Evolutionary conservation across 2,797 vertebrate genomes (phyloP), one percentile per base, ranked within the genome.

Genomic region (Sparidentex hasta): DNA sequence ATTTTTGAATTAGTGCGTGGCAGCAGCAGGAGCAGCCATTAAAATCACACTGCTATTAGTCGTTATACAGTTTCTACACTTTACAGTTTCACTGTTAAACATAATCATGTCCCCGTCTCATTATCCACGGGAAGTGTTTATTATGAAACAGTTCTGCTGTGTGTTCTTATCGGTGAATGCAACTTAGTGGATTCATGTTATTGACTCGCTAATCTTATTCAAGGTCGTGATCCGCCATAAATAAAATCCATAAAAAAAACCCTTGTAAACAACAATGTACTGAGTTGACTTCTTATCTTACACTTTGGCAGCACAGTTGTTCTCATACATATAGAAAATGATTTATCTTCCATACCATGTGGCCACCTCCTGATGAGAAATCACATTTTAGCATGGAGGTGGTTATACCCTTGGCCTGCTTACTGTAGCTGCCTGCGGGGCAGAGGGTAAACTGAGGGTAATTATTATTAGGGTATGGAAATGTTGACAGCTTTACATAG

Each of bases 381-480:
- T 88, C 79, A 74, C 81, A 73, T 74, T 85, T 87, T 77, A 82
- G 33, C 84, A 82, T 62, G 59, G 75, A 79, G 85, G 83, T 76
- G 81, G 80, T 84, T 76, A 72, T 87, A 92, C 80, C 86, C 85
- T 71, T 87, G 86, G 86, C 88, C 87, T 89, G 84, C 92, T 93
- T 92, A 78, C 79, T 82, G 67, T 78, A 68, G 78, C 69, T 88
- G 85, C 76, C 84, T 87, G 59, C 74, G 75, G 90, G 87, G 83
- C 84, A 83, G 81, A 91, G 91, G 92, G 84, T 88, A 91, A 89
- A 84, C 67, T 64, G 79, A 91, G 89, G 92, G 83, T 92, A 92
- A 95, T 92, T 87, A 90, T 92, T 93, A 92, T 94, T 89, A 91
- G 85, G 85, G 67, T 90, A 86, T 80, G 80, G 84, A 87, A 90